Evolutionary conservation across 2,113 vertebrate genomes (phyloP), one percentile per base, ranked within the genome.

Genomic region (Periophthalmodon schlosseri): DNA sequence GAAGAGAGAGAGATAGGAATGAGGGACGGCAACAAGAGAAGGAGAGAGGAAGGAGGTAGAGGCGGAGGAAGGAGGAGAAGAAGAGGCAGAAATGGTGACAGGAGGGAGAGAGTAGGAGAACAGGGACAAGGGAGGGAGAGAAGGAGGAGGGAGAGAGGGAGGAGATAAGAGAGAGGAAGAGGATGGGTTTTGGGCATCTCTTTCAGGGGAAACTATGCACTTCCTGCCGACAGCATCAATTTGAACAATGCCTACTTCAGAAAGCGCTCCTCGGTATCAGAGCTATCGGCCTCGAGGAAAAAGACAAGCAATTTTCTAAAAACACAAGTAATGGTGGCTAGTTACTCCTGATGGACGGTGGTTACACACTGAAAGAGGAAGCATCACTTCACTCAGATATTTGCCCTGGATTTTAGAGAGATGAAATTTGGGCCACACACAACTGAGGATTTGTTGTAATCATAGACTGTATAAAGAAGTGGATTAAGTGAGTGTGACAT

Each of bases 211-310:
- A 76, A 70, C 52, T 15, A 47, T 69, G 39, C 33, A 24, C 64
- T 70, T 76, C 46, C 76, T 60, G 73, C 68, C 76, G 75, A 84
- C 74, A 87, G 70, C 73, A 73, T 74, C 70, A 80, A 73, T 86
- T 74, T 76, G 23, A 74, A 56, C 74, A 61, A 28, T 39, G 69
- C 68, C 73, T 60, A 73, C 68, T 73, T 68, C 44, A 20, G 20
- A 73, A 75, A 15, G 15, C 39, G 65, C 78, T 83, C 23, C 28
- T 44, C 15, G 33, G 76, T 78, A 80, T 79, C 65, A 68, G 70
- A 71, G 46, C 70, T 46, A 24, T 66, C 47, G 39, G 56, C 57
- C 70, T 76, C 18, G 58, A 47, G 49, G 54, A 36, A 70, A 57
- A 68, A 50, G 11, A 70, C 58, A 78, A 67, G 74, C 65, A 69